These are phyloP conservation scores for Leptothorax acervorum DNA, from an alignment of 2,888 invertebrate genomes.

Conservation along the genomic window DNA sequence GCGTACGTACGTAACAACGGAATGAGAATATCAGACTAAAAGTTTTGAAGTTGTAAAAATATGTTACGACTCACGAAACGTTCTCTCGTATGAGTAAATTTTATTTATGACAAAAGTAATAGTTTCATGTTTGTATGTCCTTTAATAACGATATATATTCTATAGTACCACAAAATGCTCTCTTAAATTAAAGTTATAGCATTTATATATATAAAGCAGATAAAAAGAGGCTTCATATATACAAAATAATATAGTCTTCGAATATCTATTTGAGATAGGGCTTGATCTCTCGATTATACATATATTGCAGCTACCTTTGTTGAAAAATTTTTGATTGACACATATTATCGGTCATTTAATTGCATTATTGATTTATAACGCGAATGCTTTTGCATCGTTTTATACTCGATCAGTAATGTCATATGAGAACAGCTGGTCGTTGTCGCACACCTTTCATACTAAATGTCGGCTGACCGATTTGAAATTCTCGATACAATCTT, in stretches of 20 bases:
- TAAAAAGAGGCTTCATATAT: neutral
- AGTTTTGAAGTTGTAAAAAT: constrained; percentile 23
- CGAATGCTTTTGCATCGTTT: neutral
- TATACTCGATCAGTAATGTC: constrained; percentile 5
- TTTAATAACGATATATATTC: constrained; percentile 29
- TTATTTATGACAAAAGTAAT: constrained; percentile 10
- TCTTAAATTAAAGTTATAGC: neutral
- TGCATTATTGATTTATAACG: constrained; percentile 10
- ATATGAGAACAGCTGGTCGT: constrained; percentile 29
- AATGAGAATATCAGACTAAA: constrained; percentile 16
- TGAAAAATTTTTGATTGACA: neutral
- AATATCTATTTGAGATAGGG: neutral
- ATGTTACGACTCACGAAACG: neutral
- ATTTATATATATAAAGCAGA: neutral
- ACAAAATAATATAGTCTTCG: neutral
- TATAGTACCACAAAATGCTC: too few relatives aligned
- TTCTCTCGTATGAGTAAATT: neutral
- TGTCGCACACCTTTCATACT: constrained; percentile 21
- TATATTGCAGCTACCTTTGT: neutral
- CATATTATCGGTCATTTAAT: neutral
- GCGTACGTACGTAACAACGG: neutral
- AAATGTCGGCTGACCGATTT: constrained; percentile 43
- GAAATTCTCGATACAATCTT: constrained; percentile 64
- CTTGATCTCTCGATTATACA: neutral
- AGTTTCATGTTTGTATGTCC: neutral